phyloP scores from a whole-genome alignment of 2,113 vertebrate genomes.

The Mastomys natalensis region DNA sequence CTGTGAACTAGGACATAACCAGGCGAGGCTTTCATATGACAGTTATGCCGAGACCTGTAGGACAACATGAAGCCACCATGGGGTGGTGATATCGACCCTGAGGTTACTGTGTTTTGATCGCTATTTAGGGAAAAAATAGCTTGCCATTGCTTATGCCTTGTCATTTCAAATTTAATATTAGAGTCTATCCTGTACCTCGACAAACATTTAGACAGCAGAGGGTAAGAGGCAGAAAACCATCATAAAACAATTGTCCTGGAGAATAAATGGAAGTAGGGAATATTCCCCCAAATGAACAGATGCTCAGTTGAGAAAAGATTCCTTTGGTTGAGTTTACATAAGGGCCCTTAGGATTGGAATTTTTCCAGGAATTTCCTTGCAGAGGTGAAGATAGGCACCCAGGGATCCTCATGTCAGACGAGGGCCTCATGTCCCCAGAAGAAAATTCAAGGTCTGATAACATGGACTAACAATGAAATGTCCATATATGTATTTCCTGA shows the following conservation, averaged over 20 bases:
- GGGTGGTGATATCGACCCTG: background rate
- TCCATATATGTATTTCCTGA: background rate
- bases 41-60: background rate
- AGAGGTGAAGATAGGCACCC: background rate
- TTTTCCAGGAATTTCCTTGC: background rate
- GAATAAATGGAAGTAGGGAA: background rate
- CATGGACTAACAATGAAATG: background rate
- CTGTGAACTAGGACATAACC: background rate
- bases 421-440: background rate
- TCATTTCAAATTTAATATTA: background rate
- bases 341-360: background rate
- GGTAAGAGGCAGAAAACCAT: conserved; percentile 22
- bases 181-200: background rate
- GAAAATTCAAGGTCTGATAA: background rate
- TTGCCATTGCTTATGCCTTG: background rate
- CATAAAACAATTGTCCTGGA: background rate
- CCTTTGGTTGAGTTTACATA: background rate
- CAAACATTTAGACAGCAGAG: background rate
- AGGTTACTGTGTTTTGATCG: background rate
- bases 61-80: background rate
- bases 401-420: background rate
- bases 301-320: background rate
- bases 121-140: background rate
- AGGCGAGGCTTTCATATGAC: background rate
- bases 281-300: background rate